phyloP scores from a whole-genome alignment of 2,888 invertebrate species.

The Tenthredo scrophulariae region DNA sequence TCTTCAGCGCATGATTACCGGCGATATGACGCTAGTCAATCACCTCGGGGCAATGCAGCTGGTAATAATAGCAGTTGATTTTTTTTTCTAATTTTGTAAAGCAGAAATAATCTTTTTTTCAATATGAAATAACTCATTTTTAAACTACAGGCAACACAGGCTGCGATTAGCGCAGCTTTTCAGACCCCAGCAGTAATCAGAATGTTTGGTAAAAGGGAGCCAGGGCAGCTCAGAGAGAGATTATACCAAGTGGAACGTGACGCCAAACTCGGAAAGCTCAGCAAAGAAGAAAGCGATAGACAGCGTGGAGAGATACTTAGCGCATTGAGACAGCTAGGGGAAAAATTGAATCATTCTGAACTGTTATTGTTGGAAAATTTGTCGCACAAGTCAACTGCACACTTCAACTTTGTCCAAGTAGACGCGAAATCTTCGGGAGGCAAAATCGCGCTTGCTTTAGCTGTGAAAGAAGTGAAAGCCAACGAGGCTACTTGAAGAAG shows the following conservation, averaged over 20 bases:
- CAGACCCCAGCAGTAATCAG: conserved; percentile 87
- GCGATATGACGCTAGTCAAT: conserved; percentile 85
- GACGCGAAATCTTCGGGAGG: conserved; percentile 72
- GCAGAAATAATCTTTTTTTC: not conserved
- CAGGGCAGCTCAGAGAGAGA: conserved; percentile 82
- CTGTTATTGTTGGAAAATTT: conserved; percentile 79
- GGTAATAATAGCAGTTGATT: conserved; percentile 75
- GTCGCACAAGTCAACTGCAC: conserved; percentile 74
- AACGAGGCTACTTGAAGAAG: conserved; percentile 58
- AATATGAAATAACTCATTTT: conserved; percentile 17
- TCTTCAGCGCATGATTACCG: conserved; percentile 82
- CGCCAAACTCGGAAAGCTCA: conserved; percentile 82
- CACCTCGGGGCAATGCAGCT: conserved; percentile 84
- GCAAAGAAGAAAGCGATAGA: conserved; percentile 78
- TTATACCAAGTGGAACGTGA: conserved; percentile 82
- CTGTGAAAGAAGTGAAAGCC: conserved; percentile 69
- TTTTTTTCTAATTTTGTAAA: not conserved
- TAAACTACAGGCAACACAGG: conserved; percentile 83
- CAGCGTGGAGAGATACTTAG: conserved; percentile 80
- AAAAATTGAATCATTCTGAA: conserved; percentile 79
- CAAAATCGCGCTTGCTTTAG: conserved; percentile 68
- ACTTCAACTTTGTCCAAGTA: conserved; percentile 78
- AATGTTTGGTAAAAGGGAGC: conserved; percentile 86
- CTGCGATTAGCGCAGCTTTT: conserved; percentile 87
- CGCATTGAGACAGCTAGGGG: conserved; percentile 80